Percentiles rank a stretch among this genome's conserved stretches.
Evolutionary conservation across 2,888 invertebrate species (phyloP).

Genomic region (Ypsolopha scabrella): DNA sequence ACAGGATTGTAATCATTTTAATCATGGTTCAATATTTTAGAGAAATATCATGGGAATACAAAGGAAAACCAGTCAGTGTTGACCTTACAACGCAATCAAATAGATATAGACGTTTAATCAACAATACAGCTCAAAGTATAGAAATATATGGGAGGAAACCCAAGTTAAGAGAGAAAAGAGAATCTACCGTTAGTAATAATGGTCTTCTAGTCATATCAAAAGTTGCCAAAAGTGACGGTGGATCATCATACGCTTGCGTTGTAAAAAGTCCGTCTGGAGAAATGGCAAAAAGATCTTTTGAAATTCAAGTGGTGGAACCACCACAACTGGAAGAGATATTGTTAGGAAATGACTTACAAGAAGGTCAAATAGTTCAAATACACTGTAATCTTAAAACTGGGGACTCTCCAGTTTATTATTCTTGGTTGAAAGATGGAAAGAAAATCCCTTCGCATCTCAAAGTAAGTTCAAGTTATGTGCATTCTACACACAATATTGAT

Average conservation of each 20-base stretch:
- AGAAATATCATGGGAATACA: constrained; percentile 62
- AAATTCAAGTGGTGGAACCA: constrained; percentile 78
- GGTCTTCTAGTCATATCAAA: constrained; percentile 72
- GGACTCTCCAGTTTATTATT: constrained; percentile 78
- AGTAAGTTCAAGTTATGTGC: constrained; percentile 37
- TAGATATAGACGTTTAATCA: constrained; percentile 42
- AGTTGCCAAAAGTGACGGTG: constrained; percentile 75
- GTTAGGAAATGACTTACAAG: constrained; percentile 83
- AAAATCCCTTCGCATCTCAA: constrained; percentile 74
- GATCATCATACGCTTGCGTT: constrained; percentile 82
- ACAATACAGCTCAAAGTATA: constrained; percentile 38
- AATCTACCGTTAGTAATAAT: constrained; percentile 36
- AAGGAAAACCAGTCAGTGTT: constrained; percentile 51
- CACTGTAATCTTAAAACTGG: constrained; percentile 83
- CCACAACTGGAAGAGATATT: constrained; percentile 87
- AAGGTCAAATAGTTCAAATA: constrained; percentile 87
- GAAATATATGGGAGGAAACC: constrained; percentile 62
- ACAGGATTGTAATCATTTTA: background rate
- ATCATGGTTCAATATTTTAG: constrained; percentile 24
- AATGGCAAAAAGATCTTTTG: constrained; percentile 78
- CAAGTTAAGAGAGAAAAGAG: constrained; percentile 54
- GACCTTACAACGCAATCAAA: constrained; percentile 32
- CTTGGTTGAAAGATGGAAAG: constrained; percentile 77
- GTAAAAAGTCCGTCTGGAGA: constrained; percentile 82
- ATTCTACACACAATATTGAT: background rate